Conservation (phyloP, 1,140 invertebrate genomes). For the Streblospio benedicti region DNA sequence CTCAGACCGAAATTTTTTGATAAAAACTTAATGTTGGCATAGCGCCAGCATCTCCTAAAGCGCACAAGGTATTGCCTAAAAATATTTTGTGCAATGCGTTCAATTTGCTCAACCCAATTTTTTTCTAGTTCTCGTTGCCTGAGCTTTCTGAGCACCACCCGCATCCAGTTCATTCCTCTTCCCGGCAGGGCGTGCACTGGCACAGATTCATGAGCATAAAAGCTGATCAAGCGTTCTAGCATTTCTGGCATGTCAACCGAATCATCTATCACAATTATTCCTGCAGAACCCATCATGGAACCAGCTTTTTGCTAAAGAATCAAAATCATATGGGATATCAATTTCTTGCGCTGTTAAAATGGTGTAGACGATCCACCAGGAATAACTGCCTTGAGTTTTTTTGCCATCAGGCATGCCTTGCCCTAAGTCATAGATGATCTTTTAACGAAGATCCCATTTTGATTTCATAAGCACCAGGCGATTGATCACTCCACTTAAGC, state of each 20-base stretch:
- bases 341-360: too few species aligned
- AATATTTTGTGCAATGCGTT: background rate
- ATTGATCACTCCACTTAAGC: background rate
- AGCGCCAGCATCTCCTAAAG: constrained; percentile 14
- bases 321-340: background rate
- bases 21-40: constrained; percentile 7
- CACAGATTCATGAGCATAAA: background rate
- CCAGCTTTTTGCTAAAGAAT: background rate
- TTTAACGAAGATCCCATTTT: background rate
- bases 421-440: background rate
- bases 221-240: background rate
- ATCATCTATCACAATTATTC: background rate
- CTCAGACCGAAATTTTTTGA: too few species aligned
- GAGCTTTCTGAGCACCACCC: background rate
- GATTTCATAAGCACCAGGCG: background rate
- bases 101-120: background rate
- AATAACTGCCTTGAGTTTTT: background rate
- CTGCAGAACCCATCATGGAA: background rate
- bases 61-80: background rate
- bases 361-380: background rate
- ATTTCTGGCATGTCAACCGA: background rate
- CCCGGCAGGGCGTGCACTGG: constrained; percentile 12
- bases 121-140: background rate
- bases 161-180: background rate
- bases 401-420: background rate